Evolutionary conservation across 2,113 vertebrate species (phyloP), one percentile per base, ranked within the genome.

Genomic region (Rhinopomastus cyanomelas): DNA sequence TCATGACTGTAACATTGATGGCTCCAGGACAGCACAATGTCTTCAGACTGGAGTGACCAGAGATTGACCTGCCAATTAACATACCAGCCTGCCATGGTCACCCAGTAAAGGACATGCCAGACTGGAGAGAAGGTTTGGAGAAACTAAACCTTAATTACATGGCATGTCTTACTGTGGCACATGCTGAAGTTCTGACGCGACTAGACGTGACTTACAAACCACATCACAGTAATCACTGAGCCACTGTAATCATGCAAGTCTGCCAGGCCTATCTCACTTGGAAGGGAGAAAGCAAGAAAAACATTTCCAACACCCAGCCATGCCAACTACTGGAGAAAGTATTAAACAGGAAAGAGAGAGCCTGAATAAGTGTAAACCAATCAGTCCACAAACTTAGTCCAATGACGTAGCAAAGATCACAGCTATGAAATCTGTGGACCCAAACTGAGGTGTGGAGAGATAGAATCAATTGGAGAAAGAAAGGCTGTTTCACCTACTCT

Each of bases 1-100:
- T 66, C 55, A 22, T 0, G 0, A 30, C 32, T 51, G 61, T 34
- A 71, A 37, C 42, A 5, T 22, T 29, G 29, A 30, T 8, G n/a
- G 49, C 32, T 79, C n/a, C 44, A 44, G 49, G 10, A 76, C 25
- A 64, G 49, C 51, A 56, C 18, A 21, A 61, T 21, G 37, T 17
- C 22, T 57, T 84, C 36, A 36, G 53, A 39, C 44, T 71, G 34
- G 32, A 83, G 32, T 16, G 27, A 22, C 30, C 62, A 57, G 75
- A 57, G 36, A 20, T 0, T 30, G 42, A 46, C 7, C 64, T 57
- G 32, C 5, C 37, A 57, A 6, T 7, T 44, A 44, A 30, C 2
- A 5, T 21, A 8, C 42, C 82, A 15, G 7, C 51, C 36, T 79
- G 16, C 37, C 55, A 61, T 2, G 11, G 48, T 18, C 57, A 81